Evolutionary conservation across 2,113 vertebrate genomes (phyloP).

Genomic region (Ammodytes dubius): DNA sequence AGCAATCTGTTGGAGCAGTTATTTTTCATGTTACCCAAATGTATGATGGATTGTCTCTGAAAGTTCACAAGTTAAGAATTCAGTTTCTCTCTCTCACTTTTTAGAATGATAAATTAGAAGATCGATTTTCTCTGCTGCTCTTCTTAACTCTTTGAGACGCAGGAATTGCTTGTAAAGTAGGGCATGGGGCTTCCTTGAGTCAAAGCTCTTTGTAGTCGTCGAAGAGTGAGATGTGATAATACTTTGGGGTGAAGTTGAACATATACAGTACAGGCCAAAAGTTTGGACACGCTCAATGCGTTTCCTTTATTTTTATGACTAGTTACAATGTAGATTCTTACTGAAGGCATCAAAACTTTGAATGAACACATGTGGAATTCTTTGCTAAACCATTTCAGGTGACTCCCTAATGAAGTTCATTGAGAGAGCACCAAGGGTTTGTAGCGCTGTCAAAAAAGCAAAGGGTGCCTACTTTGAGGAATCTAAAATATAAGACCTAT

Average conservation of each 20-base stretch:
- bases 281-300: too few species aligned
- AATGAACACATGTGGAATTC: too few species aligned
- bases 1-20: neutral
- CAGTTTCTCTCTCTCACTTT: neutral
- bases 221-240: slow-evolving; percentile 6
- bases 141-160: slow-evolving; percentile 16
- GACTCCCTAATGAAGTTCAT: too few species aligned
- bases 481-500: too few species aligned
- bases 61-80: slow-evolving; percentile 37
- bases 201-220: slow-evolving; percentile 22
- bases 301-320: too few species aligned
- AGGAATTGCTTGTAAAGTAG: slow-evolving; percentile 25
- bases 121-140: neutral
- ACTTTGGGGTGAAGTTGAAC: neutral
- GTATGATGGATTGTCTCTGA: slow-evolving; percentile 30
- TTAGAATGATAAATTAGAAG: neutral
- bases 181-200: slow-evolving; percentile 2
- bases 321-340: too few species aligned
- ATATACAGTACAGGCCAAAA: too few species aligned
- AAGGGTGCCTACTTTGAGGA: too few species aligned
- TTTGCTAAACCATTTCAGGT: too few species aligned
- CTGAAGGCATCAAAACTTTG: too few species aligned
- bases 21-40: slow-evolving; percentile 37
- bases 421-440: too few species aligned
- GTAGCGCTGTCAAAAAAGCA: too few species aligned